Conservation (phyloP, 2,113 vertebrate species). For the Peromyscus polionotus region DNA sequence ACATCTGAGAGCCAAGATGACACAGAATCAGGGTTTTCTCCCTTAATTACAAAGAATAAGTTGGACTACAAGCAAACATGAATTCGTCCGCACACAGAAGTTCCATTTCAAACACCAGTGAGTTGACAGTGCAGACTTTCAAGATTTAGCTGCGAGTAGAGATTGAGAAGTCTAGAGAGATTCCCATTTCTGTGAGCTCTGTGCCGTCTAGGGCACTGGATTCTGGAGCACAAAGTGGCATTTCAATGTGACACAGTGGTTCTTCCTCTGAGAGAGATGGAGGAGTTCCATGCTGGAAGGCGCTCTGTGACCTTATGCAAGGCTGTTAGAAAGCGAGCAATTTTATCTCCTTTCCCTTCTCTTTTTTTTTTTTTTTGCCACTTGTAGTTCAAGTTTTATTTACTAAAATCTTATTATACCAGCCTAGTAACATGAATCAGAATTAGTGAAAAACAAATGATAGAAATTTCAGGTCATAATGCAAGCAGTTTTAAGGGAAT, state of each 20-base stretch:
- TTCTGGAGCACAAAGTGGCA: not conserved
- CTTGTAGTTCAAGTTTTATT: constrained; percentile 60
- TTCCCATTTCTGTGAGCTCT: not conserved
- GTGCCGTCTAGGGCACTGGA: constrained; percentile 16
- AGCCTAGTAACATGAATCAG: constrained; percentile 43
- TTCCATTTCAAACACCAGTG: not conserved
- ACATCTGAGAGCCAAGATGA: not conserved
- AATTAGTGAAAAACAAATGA: constrained; percentile 69
- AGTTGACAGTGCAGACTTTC: not conserved
- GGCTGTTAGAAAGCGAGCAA: not conserved
- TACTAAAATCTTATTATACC: constrained; percentile 50
- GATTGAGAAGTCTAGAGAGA: not conserved
- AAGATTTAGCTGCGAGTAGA: not conserved
- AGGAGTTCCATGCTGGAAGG: not conserved
- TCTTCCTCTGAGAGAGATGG: not conserved
- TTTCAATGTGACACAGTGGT: not conserved
- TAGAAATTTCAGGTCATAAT: constrained; percentile 44
- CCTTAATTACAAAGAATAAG: not conserved
- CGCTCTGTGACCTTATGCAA: constrained; percentile 38
- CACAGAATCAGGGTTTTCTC: not conserved
- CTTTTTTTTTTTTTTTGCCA: not conserved
- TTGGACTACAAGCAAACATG: not conserved
- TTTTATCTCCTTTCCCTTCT: not conserved
- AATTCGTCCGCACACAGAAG: not conserved
- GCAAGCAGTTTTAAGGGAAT: constrained; percentile 63